Evolutionary conservation across 1,140 invertebrate species (phyloP), one percentile per base, ranked within the genome.

Genomic region (Drosophila micromelanica): DNA sequence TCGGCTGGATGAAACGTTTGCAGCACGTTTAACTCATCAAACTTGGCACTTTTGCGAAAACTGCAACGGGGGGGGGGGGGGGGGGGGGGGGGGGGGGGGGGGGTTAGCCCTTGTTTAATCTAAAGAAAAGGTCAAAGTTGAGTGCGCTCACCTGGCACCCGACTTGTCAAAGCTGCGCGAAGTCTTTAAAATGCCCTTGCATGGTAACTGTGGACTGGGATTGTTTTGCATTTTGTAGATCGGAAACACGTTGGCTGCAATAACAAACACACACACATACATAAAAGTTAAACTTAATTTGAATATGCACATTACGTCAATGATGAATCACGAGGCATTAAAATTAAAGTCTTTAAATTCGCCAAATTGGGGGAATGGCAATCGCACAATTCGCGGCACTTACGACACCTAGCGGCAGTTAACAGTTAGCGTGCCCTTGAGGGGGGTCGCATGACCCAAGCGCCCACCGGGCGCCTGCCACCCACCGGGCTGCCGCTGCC

Each of bases 21-120:
- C 80, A 99, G 94, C 72, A 99, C 99, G 93, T 99, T 99, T 96
- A 99, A 98, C 94, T 99, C 98, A 94, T 99, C 99, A 94, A 98
- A 99, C 94, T 98, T 92, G 97, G 98, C 92, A 95, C 95, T 93
- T 96, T 97, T 69, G 93, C 93, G 86, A 95, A 94, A 92, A 94
- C 95, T 87, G 91, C 91, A 52, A 27, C 7, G 8, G n/a, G n/a
- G n/a, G n/a, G n/a, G n/a, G n/a, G n/a, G n/a, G n/a, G n/a, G n/a
- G n/a, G n/a, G n/a, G n/a, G n/a, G n/a, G n/a, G n/a, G n/a, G n/a
- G n/a, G n/a, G n/a, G n/a, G n/a, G n/a, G n/a, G n/a, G n/a, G n/a
- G n/a, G n/a, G n/a, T n/a, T 46, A 92, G 54, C 27, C 54, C 8
- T 46, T 49, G n/a, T n/a, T 62, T 35, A 35, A 42, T 43, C 8